phyloP scores from a whole-genome alignment of 37 sponge, comb jelly and placozoan genomes.

The Mnemiopsis leidyi region DNA sequence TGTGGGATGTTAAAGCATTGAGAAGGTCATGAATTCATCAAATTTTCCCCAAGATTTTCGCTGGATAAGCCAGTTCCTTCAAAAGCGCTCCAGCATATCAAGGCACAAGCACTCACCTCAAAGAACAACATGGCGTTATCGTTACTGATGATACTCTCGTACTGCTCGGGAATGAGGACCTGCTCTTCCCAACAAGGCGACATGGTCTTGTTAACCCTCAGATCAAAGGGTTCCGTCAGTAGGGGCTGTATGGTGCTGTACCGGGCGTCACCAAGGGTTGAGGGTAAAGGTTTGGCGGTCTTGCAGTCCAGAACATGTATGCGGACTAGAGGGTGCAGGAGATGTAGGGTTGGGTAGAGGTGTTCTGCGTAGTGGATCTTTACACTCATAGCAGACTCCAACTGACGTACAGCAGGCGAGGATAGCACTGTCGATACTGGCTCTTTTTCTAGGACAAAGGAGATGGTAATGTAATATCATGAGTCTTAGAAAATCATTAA shows the following conservation, averaged over 20 bases:
- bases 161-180: conserved; percentile 40
- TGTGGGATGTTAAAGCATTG: too few relatives aligned
- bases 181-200: conserved; percentile 42
- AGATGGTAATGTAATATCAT: too few relatives aligned
- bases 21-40: too few relatives aligned
- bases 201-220: conserved; percentile 37
- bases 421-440: background rate
- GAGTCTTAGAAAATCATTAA: too few relatives aligned
- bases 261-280: conserved; percentile 41
- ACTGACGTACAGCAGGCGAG: background rate
- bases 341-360: conserved; percentile 38
- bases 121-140: conserved; percentile 35
- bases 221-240: conserved; percentile 16
- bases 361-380: conserved; percentile 46
- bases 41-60: too few relatives aligned
- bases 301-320: conserved; percentile 4
- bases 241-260: conserved; percentile 39
- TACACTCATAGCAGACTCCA: conserved; percentile 1
- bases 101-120: background rate
- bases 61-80: too few relatives aligned
- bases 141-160: conserved; percentile 11
- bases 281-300: background rate
- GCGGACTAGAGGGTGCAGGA: conserved; percentile 23
- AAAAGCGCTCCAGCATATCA: too few relatives aligned
- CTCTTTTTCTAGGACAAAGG: background rate